Evolutionary conservation across 2,113 vertebrate species (phyloP).

Genomic region (Etheostoma spectabile): DNA sequence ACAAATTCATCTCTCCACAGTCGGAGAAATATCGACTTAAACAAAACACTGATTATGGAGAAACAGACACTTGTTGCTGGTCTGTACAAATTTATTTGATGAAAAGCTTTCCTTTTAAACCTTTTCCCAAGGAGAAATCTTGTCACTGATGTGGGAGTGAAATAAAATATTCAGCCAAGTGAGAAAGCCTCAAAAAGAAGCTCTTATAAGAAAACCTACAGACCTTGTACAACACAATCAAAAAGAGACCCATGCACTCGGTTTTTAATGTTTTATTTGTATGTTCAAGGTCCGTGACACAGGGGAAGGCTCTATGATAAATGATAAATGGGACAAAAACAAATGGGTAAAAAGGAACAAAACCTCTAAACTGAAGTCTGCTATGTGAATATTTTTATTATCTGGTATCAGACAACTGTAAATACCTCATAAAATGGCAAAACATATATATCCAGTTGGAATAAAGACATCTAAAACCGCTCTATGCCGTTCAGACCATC

Average conservation of each 20-base stretch:
- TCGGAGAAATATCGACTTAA: background rate
- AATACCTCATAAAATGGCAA: slow-evolving; percentile 2
- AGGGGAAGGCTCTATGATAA: slow-evolving; percentile 25
- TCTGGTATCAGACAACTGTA: background rate
- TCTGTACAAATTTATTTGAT: background rate
- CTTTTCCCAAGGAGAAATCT: background rate
- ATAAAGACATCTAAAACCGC: background rate
- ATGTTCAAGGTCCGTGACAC: slow-evolving; percentile 47
- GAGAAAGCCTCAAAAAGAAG: slow-evolving; percentile 16
- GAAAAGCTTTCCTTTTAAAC: background rate
- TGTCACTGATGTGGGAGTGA: background rate
- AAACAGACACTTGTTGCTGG: background rate
- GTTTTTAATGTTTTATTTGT: slow-evolving; percentile 59
- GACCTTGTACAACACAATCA: slow-evolving; percentile 19
- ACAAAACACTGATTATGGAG: background rate
- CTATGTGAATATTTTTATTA: slow-evolving; percentile 23
- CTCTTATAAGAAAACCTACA: slow-evolving; percentile 12
- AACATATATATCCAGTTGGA: background rate
- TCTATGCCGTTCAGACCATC: background rate
- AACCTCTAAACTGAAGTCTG: slow-evolving; percentile 17
- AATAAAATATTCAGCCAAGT: slow-evolving; percentile 7
- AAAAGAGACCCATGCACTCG: slow-evolving; percentile 21
- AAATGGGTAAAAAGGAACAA: slow-evolving; percentile 16
- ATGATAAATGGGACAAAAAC: slow-evolving; percentile 48
- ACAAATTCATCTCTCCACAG: background rate